Conservation (phyloP, 2,113 vertebrate genomes). For the Numida meleagris region DNA sequence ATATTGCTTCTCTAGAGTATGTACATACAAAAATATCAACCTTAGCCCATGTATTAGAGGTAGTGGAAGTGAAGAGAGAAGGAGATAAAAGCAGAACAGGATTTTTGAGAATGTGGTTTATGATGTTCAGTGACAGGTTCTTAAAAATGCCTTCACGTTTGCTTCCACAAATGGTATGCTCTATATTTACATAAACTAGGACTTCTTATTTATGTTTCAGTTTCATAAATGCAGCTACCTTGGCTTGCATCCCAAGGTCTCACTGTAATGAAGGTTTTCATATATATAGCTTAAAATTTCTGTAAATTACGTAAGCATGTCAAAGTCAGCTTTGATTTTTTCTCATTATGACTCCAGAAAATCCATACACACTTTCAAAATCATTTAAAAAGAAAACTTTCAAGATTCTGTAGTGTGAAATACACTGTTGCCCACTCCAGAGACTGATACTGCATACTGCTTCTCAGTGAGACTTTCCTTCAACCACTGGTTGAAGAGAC, state of each 20-base stretch:
- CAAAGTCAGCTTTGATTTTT: not conserved
- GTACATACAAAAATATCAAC: not conserved
- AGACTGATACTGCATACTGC: not conserved
- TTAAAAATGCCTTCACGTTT: not conserved
- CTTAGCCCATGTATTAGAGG: not conserved
- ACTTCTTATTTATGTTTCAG: not conserved
- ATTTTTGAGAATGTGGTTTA: not conserved
- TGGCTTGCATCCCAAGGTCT: not conserved
- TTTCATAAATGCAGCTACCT: not conserved
- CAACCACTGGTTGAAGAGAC: not conserved
- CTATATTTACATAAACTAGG: not conserved
- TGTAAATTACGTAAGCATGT: not conserved
- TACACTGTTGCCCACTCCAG: not conserved
- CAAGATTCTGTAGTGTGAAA: not conserved
- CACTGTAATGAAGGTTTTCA: not conserved
- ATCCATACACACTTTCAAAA: not conserved
- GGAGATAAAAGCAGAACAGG: not conserved
- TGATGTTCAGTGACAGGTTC: not conserved
- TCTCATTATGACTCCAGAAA: not conserved
- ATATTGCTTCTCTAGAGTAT: accelerated
- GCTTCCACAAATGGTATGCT: not conserved
- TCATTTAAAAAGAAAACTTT: not conserved
- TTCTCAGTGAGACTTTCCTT: not conserved
- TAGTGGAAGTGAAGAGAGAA: not conserved
- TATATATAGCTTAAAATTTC: not conserved